These are phyloP conservation scores for Protodeltote pygarga DNA, from an alignment of 2,888 invertebrate species.

Conservation along the genomic window DNA sequence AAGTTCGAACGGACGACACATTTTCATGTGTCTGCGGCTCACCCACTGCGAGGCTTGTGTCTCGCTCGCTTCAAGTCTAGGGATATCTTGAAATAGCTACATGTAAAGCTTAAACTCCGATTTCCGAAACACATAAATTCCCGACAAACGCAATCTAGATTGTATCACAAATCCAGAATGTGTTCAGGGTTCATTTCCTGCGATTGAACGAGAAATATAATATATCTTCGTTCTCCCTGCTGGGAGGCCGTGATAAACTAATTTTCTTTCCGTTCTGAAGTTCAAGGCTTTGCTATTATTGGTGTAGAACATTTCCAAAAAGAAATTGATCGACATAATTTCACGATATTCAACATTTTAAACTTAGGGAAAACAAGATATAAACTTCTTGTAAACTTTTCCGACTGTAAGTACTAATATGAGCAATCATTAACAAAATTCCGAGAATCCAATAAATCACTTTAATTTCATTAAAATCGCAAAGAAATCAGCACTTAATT, in stretches of 20 bases:
- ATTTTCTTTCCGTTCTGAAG: slow-evolving; percentile 19
- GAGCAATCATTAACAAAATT: slow-evolving; percentile 21
- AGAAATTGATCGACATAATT: slow-evolving; percentile 1
- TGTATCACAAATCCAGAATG: slow-evolving; percentile 36
- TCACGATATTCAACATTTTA: no score
- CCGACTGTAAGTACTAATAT: slow-evolving; percentile 6
- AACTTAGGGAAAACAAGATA: slow-evolving; percentile 7
- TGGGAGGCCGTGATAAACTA: slow-evolving; percentile 21
- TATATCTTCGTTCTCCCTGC: slow-evolving; percentile 2
- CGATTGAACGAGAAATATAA: slow-evolving; percentile 29
- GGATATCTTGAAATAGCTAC: slow-evolving; percentile 27
- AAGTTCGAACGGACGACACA: slow-evolving; percentile 5
- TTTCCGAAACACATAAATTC: slow-evolving; percentile 41
- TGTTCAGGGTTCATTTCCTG: slow-evolving; percentile 41
- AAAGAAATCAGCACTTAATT: slow-evolving; percentile 42
- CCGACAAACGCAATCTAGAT: slow-evolving; percentile 40
- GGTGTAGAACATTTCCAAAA: background rate
- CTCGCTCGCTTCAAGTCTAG: slow-evolving; percentile 19
- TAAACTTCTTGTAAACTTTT: slow-evolving; percentile 7
- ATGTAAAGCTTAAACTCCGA: slow-evolving; percentile 27
- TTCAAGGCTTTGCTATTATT: slow-evolving; percentile 24
- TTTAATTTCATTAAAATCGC: slow-evolving; percentile 43
- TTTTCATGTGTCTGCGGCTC: slow-evolving; percentile 16
- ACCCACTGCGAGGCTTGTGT: slow-evolving; percentile 5
- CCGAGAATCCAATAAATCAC: slow-evolving; percentile 33